Percentiles rank a stretch among this genome's conserved stretches.
Conservation (phyloP, 2,113 vertebrate species). For the Pangasianodon gigas region DNA sequence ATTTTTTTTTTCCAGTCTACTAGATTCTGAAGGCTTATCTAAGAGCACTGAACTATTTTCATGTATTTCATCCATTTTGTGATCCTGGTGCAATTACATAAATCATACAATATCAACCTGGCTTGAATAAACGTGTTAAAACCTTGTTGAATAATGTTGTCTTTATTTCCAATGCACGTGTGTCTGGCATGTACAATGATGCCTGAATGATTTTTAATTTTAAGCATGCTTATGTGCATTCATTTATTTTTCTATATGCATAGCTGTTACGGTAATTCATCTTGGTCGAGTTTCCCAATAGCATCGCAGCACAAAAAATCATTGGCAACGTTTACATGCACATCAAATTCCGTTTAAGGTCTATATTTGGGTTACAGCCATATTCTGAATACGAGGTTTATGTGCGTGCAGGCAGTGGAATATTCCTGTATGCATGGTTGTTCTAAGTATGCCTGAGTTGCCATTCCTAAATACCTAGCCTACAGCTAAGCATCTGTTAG, state of each 20-base stretch:
- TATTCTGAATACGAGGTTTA: too few relatives aligned
- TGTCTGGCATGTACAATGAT: background rate
- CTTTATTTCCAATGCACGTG: background rate
- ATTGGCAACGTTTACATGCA: background rate
- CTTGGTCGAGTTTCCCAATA: background rate
- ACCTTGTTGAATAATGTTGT: background rate
- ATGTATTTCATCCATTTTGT: slow-evolving; percentile 16
- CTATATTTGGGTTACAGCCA: too few relatives aligned
- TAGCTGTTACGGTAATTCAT: background rate
- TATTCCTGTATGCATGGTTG: too few relatives aligned
- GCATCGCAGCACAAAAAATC: background rate
- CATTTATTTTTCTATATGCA: background rate
- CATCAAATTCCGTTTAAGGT: too few relatives aligned
- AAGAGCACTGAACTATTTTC: background rate
- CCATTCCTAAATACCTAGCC: too few relatives aligned
- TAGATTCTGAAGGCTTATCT: slow-evolving; percentile 4
- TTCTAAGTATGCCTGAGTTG: too few relatives aligned
- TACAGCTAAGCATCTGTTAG: too few relatives aligned
- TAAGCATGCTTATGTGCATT: background rate
- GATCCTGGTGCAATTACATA: background rate
- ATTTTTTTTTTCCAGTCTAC: background rate
- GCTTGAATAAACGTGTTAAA: slow-evolving; percentile 16
- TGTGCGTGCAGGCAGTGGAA: too few relatives aligned
- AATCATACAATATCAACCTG: background rate
- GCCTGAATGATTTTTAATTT: background rate